These are phyloP conservation scores for Prionailurus bengalensis DNA, from an alignment of 2,113 vertebrate species.

Conservation along the genomic window DNA sequence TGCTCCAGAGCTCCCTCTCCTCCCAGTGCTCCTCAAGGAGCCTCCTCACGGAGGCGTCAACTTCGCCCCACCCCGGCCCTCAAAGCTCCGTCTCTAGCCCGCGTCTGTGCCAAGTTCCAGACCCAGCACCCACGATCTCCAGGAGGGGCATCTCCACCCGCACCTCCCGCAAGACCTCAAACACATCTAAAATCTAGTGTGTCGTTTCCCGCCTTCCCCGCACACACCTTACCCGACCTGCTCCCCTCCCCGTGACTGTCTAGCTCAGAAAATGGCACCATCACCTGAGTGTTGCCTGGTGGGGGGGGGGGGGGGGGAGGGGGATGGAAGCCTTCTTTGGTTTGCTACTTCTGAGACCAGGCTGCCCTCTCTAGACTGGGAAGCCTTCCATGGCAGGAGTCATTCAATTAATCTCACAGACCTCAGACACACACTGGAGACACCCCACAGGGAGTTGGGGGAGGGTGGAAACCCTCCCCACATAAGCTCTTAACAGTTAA, in stretches of 20 bases:
- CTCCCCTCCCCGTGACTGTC: neutral
- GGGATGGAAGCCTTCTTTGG: neutral
- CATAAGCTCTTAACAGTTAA: neutral
- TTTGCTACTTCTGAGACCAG: neutral
- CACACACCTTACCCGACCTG: neutral
- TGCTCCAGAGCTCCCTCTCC: neutral
- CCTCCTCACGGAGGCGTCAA: too few relatives aligned
- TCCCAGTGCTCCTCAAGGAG: too few relatives aligned
- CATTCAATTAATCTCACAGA: neutral
- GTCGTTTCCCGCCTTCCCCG: neutral
- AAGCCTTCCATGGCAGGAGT: neutral
- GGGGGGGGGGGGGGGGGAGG: accelerated
- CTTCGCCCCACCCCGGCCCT: neutral
- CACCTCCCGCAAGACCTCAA: neutral
- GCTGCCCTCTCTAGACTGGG: neutral
- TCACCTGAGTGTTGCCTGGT: neutral
- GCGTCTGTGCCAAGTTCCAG: neutral
- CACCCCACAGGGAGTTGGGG: accelerated
- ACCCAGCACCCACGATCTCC: neutral
- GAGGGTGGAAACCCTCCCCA: neutral
- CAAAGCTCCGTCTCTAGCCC: neutral
- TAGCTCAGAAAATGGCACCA: neutral
- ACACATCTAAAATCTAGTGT: neutral
- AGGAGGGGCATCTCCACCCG: neutral
- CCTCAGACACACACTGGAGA: neutral